Evolutionary conservation across 2,113 vertebrate species (phyloP).

Genomic region (Sardina pilchardus): DNA sequence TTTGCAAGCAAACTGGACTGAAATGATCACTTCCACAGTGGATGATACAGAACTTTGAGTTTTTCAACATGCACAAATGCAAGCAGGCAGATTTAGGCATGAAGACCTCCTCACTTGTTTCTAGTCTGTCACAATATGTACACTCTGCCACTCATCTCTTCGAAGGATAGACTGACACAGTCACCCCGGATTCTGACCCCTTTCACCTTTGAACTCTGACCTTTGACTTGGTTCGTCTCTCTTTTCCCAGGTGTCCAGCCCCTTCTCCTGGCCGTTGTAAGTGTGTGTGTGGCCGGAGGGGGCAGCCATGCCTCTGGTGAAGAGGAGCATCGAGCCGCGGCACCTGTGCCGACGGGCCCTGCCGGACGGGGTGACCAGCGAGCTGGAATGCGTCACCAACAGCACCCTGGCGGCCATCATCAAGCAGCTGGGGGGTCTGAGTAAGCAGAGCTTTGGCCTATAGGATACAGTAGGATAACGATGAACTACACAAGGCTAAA

Average conservation of each 20-base stretch:
- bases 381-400: slow-evolving; percentile 86
- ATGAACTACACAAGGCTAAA: too few relatives aligned
- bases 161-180: background rate
- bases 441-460: slow-evolving; percentile 62
- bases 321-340: slow-evolving; percentile 78
- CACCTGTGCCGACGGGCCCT: slow-evolving; percentile 79
- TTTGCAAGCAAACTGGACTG: background rate
- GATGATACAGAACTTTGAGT: too few relatives aligned
- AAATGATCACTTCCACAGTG: too few relatives aligned
- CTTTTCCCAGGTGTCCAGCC: background rate
- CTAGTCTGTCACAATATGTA: background rate
- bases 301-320: slow-evolving; percentile 77
- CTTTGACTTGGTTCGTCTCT: background rate
- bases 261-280: background rate
- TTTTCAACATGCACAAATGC: too few relatives aligned
- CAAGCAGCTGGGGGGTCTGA: slow-evolving; percentile 84
- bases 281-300: slow-evolving; percentile 26
- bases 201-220: background rate
- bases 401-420: slow-evolving; percentile 84
- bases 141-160: background rate
- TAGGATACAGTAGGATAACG: too few relatives aligned
- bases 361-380: slow-evolving; percentile 78
- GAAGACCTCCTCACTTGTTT: background rate
- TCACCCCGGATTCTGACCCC: background rate
- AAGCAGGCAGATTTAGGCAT: too few relatives aligned